phyloP scores from a whole-genome alignment of 2,888 invertebrate genomes.

The Athetis lepigone region DNA sequence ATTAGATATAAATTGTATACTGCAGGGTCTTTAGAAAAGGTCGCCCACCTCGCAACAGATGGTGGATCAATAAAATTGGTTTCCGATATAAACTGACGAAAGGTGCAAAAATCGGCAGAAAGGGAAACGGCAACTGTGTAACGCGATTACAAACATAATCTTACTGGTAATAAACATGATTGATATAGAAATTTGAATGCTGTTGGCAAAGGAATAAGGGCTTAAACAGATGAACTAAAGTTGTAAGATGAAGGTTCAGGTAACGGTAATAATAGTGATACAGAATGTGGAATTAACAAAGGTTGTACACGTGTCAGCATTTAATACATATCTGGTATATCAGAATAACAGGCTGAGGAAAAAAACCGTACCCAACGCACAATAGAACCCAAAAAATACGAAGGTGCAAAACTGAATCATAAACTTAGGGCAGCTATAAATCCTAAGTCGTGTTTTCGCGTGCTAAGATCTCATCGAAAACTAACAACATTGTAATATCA shows the following conservation, averaged over 20 bases:
- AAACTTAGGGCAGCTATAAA: slow-evolving; percentile 36
- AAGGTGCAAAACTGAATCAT: slow-evolving; percentile 30
- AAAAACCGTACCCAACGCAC: slow-evolving; percentile 16
- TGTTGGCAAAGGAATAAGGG: slow-evolving; percentile 48
- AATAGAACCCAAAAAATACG: slow-evolving; percentile 37
- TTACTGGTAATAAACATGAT: slow-evolving; percentile 42
- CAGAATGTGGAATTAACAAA: slow-evolving; percentile 68
- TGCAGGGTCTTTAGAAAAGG: slow-evolving; percentile 78
- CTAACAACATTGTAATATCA: slow-evolving; percentile 57
- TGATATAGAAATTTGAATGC: slow-evolving; percentile 56
- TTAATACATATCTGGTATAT: slow-evolving; percentile 64
- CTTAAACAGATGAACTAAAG: slow-evolving; percentile 19
- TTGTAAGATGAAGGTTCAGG: slow-evolving; percentile 50
- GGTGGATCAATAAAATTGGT: slow-evolving; percentile 79
- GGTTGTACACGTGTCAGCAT: slow-evolving; percentile 68
- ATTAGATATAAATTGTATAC: slow-evolving; percentile 80
- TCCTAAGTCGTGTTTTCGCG: slow-evolving; percentile 51
- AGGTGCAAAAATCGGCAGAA: slow-evolving; percentile 81
- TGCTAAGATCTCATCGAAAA: slow-evolving; percentile 51
- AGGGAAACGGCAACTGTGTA: slow-evolving; percentile 80
- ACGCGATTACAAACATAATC: slow-evolving; percentile 65
- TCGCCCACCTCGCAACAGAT: slow-evolving; percentile 79
- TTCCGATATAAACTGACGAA: slow-evolving; percentile 75
- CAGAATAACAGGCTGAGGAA: slow-evolving; percentile 45
- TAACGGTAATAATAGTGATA: slow-evolving; percentile 76